Conservation (phyloP, 2,888 invertebrate species). For the Temnothorax unifasciatus region DNA sequence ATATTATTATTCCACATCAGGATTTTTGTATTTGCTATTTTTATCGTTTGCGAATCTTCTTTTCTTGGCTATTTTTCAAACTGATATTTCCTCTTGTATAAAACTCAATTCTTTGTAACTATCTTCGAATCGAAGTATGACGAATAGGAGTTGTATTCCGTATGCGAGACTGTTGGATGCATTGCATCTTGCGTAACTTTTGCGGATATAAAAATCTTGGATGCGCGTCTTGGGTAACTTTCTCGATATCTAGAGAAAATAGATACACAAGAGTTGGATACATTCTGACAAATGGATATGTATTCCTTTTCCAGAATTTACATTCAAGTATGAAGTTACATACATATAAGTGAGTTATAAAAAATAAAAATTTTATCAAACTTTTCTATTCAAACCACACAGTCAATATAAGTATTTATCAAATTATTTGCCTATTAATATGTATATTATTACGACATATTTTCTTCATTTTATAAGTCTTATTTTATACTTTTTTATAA, state of each 20-base stretch:
- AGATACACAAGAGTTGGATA: conserved; percentile 2
- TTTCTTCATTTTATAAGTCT: neutral
- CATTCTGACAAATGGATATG: conserved; percentile 6
- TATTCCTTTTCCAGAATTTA: neutral
- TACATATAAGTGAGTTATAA: neutral
- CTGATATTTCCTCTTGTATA: neutral
- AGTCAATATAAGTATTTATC: neutral
- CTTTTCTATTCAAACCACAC: neutral
- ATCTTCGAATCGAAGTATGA: neutral
- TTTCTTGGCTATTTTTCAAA: neutral
- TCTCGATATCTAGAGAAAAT: conserved; percentile 24
- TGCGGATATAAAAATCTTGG: conserved; percentile 4
- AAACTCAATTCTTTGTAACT: neutral
- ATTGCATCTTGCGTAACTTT: conserved; percentile 30
- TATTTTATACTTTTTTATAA: neutral
- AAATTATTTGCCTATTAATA: neutral
- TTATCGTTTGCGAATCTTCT: neutral
- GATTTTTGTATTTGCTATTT: no score
- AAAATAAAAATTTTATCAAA: neutral
- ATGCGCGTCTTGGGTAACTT: conserved; percentile 37
- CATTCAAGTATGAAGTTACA: neutral
- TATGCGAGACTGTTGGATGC: neutral
- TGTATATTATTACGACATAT: neutral
- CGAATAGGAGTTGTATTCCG: neutral
- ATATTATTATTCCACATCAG: neutral